A percentile compares a stretch with the other conserved stretches of the same genome.
Evolutionary conservation across 2,888 invertebrate species (phyloP).

Genomic region (Sphaerophoria rueppellii): DNA sequence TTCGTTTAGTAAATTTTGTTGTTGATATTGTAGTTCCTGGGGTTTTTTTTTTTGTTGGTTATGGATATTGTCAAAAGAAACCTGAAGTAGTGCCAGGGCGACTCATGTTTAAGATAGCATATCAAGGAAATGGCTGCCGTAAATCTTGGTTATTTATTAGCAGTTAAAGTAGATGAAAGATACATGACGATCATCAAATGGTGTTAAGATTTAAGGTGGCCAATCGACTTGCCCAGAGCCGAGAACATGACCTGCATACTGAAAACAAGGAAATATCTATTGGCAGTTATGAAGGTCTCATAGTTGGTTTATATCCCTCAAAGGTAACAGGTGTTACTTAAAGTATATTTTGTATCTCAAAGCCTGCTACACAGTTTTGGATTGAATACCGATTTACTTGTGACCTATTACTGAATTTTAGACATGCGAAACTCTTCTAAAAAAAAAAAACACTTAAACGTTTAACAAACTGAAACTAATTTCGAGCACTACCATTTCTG

Average conservation of each 20-base stretch:
- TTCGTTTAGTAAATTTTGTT: neutral
- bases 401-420: too few species aligned
- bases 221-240: slow-evolving; percentile 14
- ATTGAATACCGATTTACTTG: too few species aligned
- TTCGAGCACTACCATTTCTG: slow-evolving; percentile 58
- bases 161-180: slow-evolving; percentile 53
- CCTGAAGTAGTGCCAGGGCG: slow-evolving; percentile 50
- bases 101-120: slow-evolving; percentile 66
- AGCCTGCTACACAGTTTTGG: too few species aligned
- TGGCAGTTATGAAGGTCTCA: neutral
- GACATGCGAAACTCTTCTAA: neutral
- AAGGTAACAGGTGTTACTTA: too few species aligned
- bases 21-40: slow-evolving; percentile 13
- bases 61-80: slow-evolving; percentile 50
- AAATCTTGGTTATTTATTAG: slow-evolving; percentile 69
- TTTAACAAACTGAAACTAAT: slow-evolving; percentile 42
- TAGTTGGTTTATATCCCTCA: neutral
- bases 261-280: neutral
- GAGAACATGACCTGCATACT: slow-evolving; percentile 33
- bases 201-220: slow-evolving; percentile 41
- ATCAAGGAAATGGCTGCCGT: slow-evolving; percentile 67
- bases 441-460: slow-evolving; percentile 10
- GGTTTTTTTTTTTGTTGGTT: slow-evolving; percentile 1
- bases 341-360: too few species aligned
- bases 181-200: slow-evolving; percentile 66